Evolutionary conservation across 35 echinoderm and acorn worm genomes (phyloP), one percentile per base, ranked within the genome.

Genomic region (Stichopus chloronotus): DNA sequence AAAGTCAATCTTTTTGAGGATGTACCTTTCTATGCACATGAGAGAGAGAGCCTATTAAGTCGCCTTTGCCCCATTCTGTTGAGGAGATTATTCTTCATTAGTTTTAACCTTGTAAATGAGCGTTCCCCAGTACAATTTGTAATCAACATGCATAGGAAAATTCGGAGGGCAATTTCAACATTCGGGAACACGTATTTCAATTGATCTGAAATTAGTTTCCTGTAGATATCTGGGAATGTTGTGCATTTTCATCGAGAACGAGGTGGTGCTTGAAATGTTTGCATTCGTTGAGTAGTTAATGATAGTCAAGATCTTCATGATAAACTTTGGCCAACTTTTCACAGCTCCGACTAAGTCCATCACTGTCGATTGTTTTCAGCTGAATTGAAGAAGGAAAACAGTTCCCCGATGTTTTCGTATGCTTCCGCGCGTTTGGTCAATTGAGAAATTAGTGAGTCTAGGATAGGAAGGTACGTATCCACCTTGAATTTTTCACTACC

Each of bases 341-440:
- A 9, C n/a, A n/a, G n/a, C n/a, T n/a, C n/a, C n/a, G 77, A 52
- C 77, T 52, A 79, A 79, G 77, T 52, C 20, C 77, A 79, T 79
- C 77, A 52, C 77, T 79, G 83, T 86, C 2, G 1, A 86, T 86
- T 86, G 83, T 86, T 86, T 86, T 86, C 56, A 55, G 56, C 83
- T 86, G 83, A n/a, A 86, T 58, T 58, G 83, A 86, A 86, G 56
- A 86, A 79, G 21, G 83, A 86, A 86, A 86, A 86, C 83, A 86
- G 19, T 55, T 86, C 5, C 56, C 83, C 83, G 56, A 86, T 86
- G 56, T 58, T 86, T 86, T 86, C 83, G 83, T 86, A 86, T 52
- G 25, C 56, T 86, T 55, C 43, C 56, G 83, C 25, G 83, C 83
- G 83, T 86, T 86, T 58, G 56, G 83, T 86, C 83, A 86, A 58